Evolutionary conservation across 2,888 invertebrate genomes (phyloP).

Genomic region (Sylvicola cinctus): DNA sequence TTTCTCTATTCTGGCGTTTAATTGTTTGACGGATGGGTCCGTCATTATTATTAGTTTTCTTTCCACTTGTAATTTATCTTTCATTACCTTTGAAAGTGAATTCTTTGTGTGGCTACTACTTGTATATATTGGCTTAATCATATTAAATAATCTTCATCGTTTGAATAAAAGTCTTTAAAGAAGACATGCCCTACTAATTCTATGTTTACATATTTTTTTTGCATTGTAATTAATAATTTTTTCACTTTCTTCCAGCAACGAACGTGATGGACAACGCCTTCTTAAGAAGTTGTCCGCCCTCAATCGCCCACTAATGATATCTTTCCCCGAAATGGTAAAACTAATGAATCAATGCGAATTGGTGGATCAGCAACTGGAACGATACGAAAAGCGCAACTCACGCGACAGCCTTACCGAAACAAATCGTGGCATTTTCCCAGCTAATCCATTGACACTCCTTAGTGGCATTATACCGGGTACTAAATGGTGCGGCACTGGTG

Average conservation of each 20-base stretch:
- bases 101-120: no score
- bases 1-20: no score
- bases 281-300: conserved; percentile 38
- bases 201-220: no score
- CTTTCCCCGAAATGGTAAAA: conserved; percentile 53
- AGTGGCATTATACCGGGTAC: conserved; percentile 79
- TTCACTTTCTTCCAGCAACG: conserved; percentile 39
- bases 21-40: no score
- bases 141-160: no score
- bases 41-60: no score
- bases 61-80: no score
- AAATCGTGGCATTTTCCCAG: conserved; percentile 29
- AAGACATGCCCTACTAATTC: no score
- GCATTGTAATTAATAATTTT: no score
- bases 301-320: conserved; percentile 40
- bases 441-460: conserved; percentile 47
- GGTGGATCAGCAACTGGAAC: conserved; percentile 26
- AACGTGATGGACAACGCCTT: conserved; percentile 41
- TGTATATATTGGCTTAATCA: no score
- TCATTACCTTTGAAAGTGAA: no score
- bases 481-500: conserved; percentile 85
- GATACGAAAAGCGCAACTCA: conserved; percentile 13
- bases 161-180: no score
- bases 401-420: conserved; percentile 24
- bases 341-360: conserved; percentile 64